Evolutionary conservation across 2,797 vertebrate genomes (phyloP).

Genomic region (Lepilemur septentrionalis): DNA sequence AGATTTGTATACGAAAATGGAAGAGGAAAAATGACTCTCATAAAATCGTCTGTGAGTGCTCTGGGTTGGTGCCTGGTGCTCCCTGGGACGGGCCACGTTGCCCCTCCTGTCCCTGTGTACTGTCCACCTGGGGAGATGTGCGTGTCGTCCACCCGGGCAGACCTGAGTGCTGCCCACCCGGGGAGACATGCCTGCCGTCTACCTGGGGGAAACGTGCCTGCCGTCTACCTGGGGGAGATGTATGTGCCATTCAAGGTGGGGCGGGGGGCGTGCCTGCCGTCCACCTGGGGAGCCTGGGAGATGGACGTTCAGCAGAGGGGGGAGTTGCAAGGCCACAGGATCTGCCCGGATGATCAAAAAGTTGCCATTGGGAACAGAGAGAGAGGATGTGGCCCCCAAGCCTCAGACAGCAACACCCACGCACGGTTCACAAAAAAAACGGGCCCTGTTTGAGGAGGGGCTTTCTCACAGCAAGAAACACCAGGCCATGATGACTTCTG

Average conservation of each 20-base stretch:
- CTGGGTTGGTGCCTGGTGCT: not conserved
- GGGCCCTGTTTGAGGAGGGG: rapidly evolving
- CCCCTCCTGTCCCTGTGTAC: rapidly evolving
- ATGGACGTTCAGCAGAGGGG: rapidly evolving
- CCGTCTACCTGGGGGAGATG: too few species aligned
- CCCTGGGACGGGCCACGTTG: rapidly evolving
- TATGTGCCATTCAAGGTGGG: too few species aligned
- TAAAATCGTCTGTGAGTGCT: slow-evolving; percentile 43
- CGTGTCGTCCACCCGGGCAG: too few species aligned
- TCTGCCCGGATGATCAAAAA: not conserved
- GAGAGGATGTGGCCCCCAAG: rapidly evolving
- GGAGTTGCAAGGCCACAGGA: rapidly evolving
- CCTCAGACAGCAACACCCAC: rapidly evolving
- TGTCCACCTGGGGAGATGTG: rapidly evolving
- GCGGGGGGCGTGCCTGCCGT: too few species aligned
- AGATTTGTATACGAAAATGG: slow-evolving; percentile 75
- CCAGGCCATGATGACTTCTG: too few species aligned
- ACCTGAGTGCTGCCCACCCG: too few species aligned
- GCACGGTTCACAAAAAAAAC: not conserved
- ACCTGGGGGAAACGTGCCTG: too few species aligned
- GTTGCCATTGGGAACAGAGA: not conserved
- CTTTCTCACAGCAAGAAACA: rapidly evolving
- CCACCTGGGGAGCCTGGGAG: not conserved
- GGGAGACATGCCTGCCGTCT: rapidly evolving
- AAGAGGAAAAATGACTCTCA: slow-evolving; percentile 53